Base-by-base conservation (phyloP, 2,888 invertebrate species). In the Sarcophaga caerulescens region DNA sequence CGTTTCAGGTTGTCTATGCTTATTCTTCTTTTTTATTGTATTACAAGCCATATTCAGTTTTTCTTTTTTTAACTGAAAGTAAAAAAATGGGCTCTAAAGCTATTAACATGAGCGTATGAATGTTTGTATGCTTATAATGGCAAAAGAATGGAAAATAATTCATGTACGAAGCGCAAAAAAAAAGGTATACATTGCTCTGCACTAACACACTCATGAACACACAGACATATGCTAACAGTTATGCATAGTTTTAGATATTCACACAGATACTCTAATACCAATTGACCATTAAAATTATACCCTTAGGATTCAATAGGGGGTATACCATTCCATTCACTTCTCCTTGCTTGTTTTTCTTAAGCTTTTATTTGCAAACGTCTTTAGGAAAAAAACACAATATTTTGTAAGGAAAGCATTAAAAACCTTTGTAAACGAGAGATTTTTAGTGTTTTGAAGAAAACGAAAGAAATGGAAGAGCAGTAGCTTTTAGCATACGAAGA, bases 211-310 rank as follows among this genome's bases (percentile, higher is more conserved):
- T 12, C 12, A 66, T 12, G 65, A 19, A 81, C 66, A 62, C 25
- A 68, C 35, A 80, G 44, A 76, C 71, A 73, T 75, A 66, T 66
- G 52, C 52, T 52, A 52, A 52, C 52, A 14, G 52, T 12, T 52
- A 52, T 52, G 52, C 52, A 52, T 52, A n/a, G 12, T 45, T 21
- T 68, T 25, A 70, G 62, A 47, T 60, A 81, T 68, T n/a, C 19
- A 35, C 52, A 76, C n/a, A 70, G 17, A 59, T 59, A 70, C 60
- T 74, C 60, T 60, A 89, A 89, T 90, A 79, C 78, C 76, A 78
- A 80, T 78, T 89, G 90, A 90, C 91, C 92, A 92, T 92, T 92
- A 91, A 92, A 92, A 93, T 92, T 92, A 91, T 92, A 91, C 92
- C 92, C 92, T 89, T 87, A 91, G 91, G 92, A 91, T 89, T 84